Evolutionary conservation across 2,797 vertebrate genomes (phyloP).

Genomic region (Myoxocephalus aenaeus): DNA sequence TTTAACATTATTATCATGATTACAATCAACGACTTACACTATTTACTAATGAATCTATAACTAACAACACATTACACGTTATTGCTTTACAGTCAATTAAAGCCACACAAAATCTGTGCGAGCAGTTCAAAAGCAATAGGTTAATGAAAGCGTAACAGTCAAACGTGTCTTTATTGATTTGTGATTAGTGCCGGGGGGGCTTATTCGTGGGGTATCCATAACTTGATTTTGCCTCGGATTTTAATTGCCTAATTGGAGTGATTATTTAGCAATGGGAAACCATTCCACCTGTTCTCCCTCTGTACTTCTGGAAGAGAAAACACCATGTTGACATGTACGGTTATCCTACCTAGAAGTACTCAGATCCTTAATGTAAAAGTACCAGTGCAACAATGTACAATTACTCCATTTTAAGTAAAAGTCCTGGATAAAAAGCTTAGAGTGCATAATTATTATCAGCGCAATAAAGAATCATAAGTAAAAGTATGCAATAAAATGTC

Average conservation of each 20-base stretch:
- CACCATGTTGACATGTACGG: background rate
- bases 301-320: conserved; percentile 50
- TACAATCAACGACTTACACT: conserved; percentile 57
- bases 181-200: conserved; percentile 75
- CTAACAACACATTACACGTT: conserved; percentile 54
- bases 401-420: background rate
- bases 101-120: conserved; percentile 52
- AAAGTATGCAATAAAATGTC: background rate
- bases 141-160: conserved; percentile 70
- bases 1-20: conserved; percentile 35
- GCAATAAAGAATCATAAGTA: background rate
- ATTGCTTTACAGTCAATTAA: conserved; percentile 71
- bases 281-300: conserved; percentile 76
- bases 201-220: conserved; percentile 80
- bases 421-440: background rate
- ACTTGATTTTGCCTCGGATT: conserved; percentile 80
- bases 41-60: conserved; percentile 70
- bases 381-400: background rate
- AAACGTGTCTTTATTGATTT: conserved; percentile 78
- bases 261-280: conserved; percentile 85
- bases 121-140: conserved; percentile 65
- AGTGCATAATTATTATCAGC: background rate
- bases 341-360: background rate
- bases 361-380: background rate
- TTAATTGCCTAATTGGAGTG: conserved; percentile 83